Base-by-base conservation (phyloP, 2,113 vertebrate genomes). In the Coreoperca whiteheadi region DNA sequence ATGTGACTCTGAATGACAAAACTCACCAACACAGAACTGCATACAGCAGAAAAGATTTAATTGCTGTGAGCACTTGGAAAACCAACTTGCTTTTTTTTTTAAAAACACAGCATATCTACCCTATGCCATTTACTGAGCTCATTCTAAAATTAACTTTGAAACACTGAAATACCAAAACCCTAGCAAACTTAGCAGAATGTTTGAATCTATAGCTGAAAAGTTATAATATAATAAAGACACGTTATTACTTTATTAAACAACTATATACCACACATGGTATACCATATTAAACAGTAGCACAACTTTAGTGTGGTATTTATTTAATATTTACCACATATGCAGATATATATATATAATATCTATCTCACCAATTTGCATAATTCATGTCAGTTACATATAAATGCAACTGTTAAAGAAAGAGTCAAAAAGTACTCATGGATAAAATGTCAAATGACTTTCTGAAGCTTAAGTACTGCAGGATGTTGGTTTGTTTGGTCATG, bases 1-100 rank as follows among this genome's bases (percentile, higher is more conserved):
- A 37, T 70, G 34, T 74, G 77, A 83, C 64, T 69, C 43, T 74
- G 53, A 75, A 59, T 63, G 59, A 84, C 77, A 73, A 80, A 72
- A 81, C 32, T 65, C 81, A 57, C 15, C 32, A 76, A 61, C 70
- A 82, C 53, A 69, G 56, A 48, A n/a, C 11, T 48, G 34, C 72
- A 60, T 43, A 46, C 84, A 56, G 37, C 28, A 25, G 28, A 50
- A 30, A 32, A 56, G 28, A 66, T 71, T 75, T 83, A 74, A 77
- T 65, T 77, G 66, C 57, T 30, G 60, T 64, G 54, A 68, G 54
- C n/a, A 28, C 23, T 59, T 65, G 30, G 8, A 69, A 69, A 64
- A 74, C 28, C 34, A 76, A 46, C 74, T 11, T 53, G 7, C 5
- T 20, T 61, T 78, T 72, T 80, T 77, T 78, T n/a, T 61, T 28